Conservation (phyloP, 92 coral and sea anemone genomes). For the Palythoa grandiflora region DNA sequence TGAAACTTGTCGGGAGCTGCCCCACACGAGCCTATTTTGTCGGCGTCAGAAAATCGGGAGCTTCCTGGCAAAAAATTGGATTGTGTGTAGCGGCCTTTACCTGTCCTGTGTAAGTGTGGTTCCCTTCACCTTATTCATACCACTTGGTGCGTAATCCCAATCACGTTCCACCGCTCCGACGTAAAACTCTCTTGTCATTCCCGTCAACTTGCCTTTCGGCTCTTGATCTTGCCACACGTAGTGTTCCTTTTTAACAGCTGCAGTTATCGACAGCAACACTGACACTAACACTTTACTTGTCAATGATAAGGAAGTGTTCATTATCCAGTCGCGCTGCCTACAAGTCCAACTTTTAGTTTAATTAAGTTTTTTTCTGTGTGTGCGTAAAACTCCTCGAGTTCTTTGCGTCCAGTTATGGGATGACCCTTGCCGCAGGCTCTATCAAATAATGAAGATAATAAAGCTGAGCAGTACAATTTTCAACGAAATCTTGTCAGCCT, state of each 20-base stretch:
- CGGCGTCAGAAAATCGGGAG: no score
- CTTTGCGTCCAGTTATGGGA: no score
- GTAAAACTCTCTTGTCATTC: slow-evolving; percentile 45
- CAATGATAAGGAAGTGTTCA: not conserved
- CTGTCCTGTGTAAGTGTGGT: slow-evolving; percentile 53
- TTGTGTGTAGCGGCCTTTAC: not conserved
- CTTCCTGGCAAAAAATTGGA: no score
- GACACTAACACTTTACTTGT: not conserved
- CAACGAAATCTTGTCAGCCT: no score
- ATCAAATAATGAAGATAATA: no score
- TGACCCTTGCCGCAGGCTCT: no score
- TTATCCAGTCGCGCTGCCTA: not conserved
- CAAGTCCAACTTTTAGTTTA: no score
- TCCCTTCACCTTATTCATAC: slow-evolving; percentile 60
- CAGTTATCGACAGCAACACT: not conserved
- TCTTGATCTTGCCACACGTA: slow-evolving; percentile 35
- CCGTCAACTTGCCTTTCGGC: not conserved
- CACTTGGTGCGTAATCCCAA: slow-evolving; percentile 81
- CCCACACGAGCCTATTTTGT: no score
- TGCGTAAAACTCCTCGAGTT: no score
- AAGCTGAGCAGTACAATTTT: no score
- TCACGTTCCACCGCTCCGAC: slow-evolving; percentile 73
- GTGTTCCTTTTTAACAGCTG: not conserved
- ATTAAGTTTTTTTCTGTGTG: no score
- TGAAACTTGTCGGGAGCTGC: no score